Base-by-base conservation (phyloP, 2,797 vertebrate species). In the Crotalus adamanteus region DNA sequence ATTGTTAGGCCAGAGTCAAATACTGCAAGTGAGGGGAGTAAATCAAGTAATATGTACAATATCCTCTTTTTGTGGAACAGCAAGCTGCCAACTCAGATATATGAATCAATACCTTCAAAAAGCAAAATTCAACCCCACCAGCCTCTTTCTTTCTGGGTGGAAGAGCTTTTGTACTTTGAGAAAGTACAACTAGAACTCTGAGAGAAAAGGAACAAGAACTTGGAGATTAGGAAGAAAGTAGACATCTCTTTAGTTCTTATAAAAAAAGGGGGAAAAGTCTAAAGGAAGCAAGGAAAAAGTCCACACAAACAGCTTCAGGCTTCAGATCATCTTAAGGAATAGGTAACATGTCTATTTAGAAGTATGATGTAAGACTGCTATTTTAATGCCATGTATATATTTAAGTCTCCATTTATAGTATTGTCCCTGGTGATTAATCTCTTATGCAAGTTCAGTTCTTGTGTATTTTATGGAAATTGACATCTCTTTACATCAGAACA, bases 251-350 rank as follows among this genome's bases (percentile, higher is more conserved):
- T 47, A 83, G 42, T 47, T 47, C 9, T 83, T 25, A 83, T 25
- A 13, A 47, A 47, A 22, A 25, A 2, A 0, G 3, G 0, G 1
- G 8, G 1, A 20, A 9, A 8, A 12, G 20, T 25, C 42, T 47
- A 25, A 47, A 22, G 18, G 18, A 42, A 83, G 42, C 1, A 2
- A 83, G 9, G 78, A 83, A 83, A 78, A 83, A 83, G 20, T 83
- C 22, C 42, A 83, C 42, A 47, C 9, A 47, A 83, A 83, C 20
- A 47, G 37, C 78, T 83, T 83, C 42, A 83, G 37, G 78, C 42
- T 47, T 78, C 37, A 47, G 73, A 9, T 47, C 42, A 83, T 20
- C 37, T 83, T 83, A 83, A 83, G 78, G 8, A 83, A 47, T 42
- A 83, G 22, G 9, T 47, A 47, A 25, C 20, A 25, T 83, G 78